Conservation (phyloP, 53 echinoderm and acorn worm genomes). For the Holothuria leucospilota region DNA sequence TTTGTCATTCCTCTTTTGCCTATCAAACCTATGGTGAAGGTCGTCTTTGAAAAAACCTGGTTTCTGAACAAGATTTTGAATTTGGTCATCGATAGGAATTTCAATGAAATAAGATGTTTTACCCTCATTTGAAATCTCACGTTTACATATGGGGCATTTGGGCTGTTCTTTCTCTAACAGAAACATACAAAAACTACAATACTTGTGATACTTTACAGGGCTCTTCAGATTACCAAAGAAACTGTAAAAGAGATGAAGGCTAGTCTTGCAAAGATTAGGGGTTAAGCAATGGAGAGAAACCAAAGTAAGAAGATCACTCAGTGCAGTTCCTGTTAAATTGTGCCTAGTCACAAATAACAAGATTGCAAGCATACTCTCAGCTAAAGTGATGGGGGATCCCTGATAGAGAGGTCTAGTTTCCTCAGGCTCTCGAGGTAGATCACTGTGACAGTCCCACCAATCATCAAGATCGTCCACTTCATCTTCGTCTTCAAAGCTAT, state of each 20-base stretch:
- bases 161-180: background rate
- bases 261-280: background rate
- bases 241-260: background rate
- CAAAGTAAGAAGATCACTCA: background rate
- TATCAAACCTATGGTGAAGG: conserved; percentile 1
- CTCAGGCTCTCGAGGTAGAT: background rate
- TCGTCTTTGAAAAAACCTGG: conserved; percentile 44
- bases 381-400: background rate
- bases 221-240: conserved; percentile 49
- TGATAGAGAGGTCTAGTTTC: background rate
- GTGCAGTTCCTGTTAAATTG: background rate
- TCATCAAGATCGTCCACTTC: background rate
- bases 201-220: conserved; percentile 66
- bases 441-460: background rate
- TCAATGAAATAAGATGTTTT: conserved; percentile 33
- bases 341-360: background rate
- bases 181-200: conserved; percentile 41
- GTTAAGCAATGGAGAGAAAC: background rate
- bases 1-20: background rate
- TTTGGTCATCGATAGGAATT: conserved; percentile 25
- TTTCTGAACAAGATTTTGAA: conserved; percentile 8
- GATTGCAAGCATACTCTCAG: background rate
- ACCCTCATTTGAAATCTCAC: background rate
- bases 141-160: conserved; percentile 9
- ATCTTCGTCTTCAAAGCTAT: background rate